Evolutionary conservation across 1,140 invertebrate species (phyloP).

Genomic region (Danaus melanippus): DNA sequence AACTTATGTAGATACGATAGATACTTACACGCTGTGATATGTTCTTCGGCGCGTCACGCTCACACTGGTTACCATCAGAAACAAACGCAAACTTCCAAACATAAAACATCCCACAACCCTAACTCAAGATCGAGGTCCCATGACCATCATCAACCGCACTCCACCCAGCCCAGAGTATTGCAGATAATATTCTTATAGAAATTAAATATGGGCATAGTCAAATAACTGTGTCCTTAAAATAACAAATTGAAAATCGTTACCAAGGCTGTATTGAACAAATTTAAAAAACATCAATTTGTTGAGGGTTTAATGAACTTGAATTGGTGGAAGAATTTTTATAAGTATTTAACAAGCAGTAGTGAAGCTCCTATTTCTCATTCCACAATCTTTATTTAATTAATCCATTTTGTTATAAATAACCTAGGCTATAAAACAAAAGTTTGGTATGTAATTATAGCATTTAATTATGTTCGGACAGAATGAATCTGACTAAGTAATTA

Average conservation of each 20-base stretch:
- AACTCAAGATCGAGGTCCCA: conserved; percentile 68
- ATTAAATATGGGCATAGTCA: conserved; percentile 31
- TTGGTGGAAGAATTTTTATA: too few relatives aligned
- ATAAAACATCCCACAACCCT: conserved; percentile 21
- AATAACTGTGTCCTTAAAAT: conserved; percentile 27
- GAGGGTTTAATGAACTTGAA: too few relatives aligned
- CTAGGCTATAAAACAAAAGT: too few relatives aligned
- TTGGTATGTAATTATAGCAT: too few relatives aligned
- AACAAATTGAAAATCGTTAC: conserved; percentile 7
- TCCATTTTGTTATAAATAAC: too few relatives aligned
- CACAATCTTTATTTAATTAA: too few relatives aligned
- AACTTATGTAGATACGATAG: conserved; percentile 75
- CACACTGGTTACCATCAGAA: conserved; percentile 63
- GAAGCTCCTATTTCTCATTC: too few relatives aligned
- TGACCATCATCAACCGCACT: conserved; percentile 63
- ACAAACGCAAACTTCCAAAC: conserved; percentile 35
- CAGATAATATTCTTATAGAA: conserved; percentile 70
- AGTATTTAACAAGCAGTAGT: too few relatives aligned
- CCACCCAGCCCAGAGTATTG: conserved; percentile 59
- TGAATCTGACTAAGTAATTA: too few relatives aligned
- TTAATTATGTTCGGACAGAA: too few relatives aligned
- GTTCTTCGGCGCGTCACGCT: conserved; percentile 62
- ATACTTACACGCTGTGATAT: conserved; percentile 75
- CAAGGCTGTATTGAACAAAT: conserved; percentile 10
- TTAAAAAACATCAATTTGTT: too few relatives aligned